Conservation (phyloP, 2,888 invertebrate genomes). For the Drymonia ruficornis region DNA sequence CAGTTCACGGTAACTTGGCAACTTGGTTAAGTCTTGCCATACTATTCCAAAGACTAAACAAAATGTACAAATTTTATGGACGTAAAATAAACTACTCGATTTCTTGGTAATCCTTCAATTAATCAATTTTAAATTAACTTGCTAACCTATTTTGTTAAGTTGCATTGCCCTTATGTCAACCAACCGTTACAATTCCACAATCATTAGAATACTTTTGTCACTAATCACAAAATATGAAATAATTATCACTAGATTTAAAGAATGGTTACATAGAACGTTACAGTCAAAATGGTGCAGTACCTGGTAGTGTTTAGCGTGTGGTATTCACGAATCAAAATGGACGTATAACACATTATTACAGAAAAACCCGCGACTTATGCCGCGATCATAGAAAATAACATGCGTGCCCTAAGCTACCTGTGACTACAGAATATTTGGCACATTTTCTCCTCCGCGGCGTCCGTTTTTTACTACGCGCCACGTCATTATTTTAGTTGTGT, state of each 20-base stretch:
- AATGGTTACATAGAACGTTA: conserved; percentile 30
- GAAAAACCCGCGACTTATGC: conserved; percentile 12
- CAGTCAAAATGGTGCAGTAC: conserved; percentile 17
- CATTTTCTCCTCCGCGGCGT: conserved; percentile 52
- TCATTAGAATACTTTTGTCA: conserved; percentile 19
- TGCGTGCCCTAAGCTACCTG: conserved; percentile 53
- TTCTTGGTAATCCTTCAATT: background rate
- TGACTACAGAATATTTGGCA: conserved; percentile 81
- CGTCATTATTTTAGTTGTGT: conserved; percentile 12
- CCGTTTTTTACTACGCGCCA: conserved; percentile 39
- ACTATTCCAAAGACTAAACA: background rate
- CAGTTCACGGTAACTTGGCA: background rate
- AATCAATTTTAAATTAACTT: background rate
- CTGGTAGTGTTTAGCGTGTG: conserved; percentile 11
- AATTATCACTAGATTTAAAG: conserved; percentile 36
- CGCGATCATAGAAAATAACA: conserved; percentile 15
- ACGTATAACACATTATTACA: conserved; percentile 26
- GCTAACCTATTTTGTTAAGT: conserved; percentile 2
- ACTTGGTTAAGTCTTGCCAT: background rate
- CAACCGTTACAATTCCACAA: conserved; percentile 14
- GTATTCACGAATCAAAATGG: conserved; percentile 10
- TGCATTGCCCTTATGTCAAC: conserved; percentile 11
- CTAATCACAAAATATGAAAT: conserved; percentile 40
- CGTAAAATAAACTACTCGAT: background rate
- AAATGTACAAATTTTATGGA: background rate